Conservation (phyloP, 2,888 invertebrate genomes). For the Neoascia interrupta region DNA sequence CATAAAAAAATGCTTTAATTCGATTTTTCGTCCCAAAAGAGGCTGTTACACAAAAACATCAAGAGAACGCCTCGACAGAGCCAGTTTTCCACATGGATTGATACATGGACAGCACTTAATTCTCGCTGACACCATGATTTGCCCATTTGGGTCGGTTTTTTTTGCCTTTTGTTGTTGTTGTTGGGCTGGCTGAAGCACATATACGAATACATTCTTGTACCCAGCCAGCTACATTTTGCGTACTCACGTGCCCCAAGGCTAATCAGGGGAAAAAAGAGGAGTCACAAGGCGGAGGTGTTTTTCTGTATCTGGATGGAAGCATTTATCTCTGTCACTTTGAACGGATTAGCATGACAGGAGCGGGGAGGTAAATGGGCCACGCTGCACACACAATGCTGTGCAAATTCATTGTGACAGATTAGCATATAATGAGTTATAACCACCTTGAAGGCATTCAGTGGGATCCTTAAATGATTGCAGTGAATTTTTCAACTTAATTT, state of each 20-base stretch:
- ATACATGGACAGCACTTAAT: conserved; percentile 68
- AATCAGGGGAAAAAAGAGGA: conserved; percentile 26
- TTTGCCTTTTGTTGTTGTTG: conserved; percentile 1
- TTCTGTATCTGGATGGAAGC: conserved; percentile 48
- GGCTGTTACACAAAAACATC: conserved; percentile 16
- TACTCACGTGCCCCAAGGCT: conserved; percentile 43
- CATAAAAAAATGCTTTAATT: no score
- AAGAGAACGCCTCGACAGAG: conserved; percentile 39
- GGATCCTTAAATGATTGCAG: no score
- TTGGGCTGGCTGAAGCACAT: conserved; percentile 29
- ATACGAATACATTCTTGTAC: conserved; percentile 20
- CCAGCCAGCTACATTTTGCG: conserved; percentile 29
- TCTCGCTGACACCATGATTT: conserved; percentile 66
- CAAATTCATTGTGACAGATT: conserved; percentile 68
- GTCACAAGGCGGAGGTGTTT: conserved; percentile 52
- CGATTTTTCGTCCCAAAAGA: conserved; percentile 21
- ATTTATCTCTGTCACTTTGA: conserved; percentile 67
- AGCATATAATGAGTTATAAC: conserved; percentile 68
- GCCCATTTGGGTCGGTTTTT: conserved; percentile 52
- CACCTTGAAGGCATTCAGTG: conserved; percentile 64
- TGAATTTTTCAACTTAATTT: no score
- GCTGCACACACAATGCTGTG: conserved; percentile 44
- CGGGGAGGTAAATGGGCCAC: not conserved
- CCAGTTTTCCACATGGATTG: conserved; percentile 56
- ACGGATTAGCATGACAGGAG: conserved; percentile 49